Base-by-base conservation (phyloP, 2,113 vertebrate genomes). In the Rhizomys pruinosus region DNA sequence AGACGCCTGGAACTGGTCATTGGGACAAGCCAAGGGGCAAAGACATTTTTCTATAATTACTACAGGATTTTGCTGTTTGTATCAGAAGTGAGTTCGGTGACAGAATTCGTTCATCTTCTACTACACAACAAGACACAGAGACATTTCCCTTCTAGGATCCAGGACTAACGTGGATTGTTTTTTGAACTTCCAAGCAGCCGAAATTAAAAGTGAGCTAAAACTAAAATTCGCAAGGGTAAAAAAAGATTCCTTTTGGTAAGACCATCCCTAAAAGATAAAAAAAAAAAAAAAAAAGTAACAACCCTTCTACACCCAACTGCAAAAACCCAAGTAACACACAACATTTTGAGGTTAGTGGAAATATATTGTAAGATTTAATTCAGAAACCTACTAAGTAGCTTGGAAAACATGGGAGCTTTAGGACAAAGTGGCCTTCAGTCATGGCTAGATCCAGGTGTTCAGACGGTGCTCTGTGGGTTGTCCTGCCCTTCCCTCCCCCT, bases 101-200 rank as follows among this genome's bases (percentile, higher is more conserved):
- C 87, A 95, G 76, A 84, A 79, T 85, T 82, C 96, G 79, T 97
- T 76, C 47, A 94, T 94, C 94, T 92, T 95, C 39, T 69, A 92
- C 72, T 74, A 72, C 61, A 55, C 69, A 68, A 59, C 8, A 11
- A 95, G 90, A 81, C 63, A 90, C 88, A 91, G 37, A 71, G 71
- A 69, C 29, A 15, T 52, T 59, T 66, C 76, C 76, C 79, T 64
- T 81, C 64, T 12, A 72, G 19, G 37, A 82, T 42, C 91, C 44
- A 64, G n/a, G 39, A 39, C 17, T 61, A 55, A 94, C 77, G 55
- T 69, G 20, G n/a, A 92, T 91, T 2, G 2, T 95, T 96, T 94
- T 79, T 52, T 88, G 22, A 69, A 73, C 13, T 71, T 90, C 66
- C 5, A 17, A 8, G 15, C 52, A 64, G 93, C 91, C 27, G 47